Percentiles rank a stretch among this genome's conserved stretches.
These are phyloP conservation scores for Procavia capensis DNA, from an alignment of 2,113 vertebrate genomes.

Conservation along the genomic window DNA sequence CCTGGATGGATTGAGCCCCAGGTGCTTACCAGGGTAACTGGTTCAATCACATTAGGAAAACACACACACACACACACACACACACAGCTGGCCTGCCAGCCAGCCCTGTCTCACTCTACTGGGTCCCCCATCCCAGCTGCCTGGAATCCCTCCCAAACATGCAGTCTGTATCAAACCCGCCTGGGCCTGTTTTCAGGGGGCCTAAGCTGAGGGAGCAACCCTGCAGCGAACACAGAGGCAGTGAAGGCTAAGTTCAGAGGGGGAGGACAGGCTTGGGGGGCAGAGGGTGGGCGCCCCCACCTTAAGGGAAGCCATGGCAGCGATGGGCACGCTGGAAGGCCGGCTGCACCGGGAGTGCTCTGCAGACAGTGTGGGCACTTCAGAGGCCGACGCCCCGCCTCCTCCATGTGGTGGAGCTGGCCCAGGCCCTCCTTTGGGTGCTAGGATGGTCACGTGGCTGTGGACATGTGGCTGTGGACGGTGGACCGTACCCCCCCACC, in stretches of 20 bases:
- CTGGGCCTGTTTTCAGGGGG: neutral
- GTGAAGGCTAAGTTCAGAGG: neutral
- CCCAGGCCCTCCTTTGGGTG: neutral
- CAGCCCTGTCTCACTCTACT: neutral
- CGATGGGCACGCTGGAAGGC: rapidly evolving
- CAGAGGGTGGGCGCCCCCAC: neutral
- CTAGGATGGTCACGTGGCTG: neutral
- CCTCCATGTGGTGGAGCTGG: neutral
- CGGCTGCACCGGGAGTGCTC: no score
- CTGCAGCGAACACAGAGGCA: rapidly evolving
- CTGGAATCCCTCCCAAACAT: neutral
- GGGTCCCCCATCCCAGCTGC: neutral
- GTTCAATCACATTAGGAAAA: neutral
- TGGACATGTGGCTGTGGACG: neutral
- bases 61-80: neutral
- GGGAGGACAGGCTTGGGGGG: neutral
- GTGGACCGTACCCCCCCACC: no score
- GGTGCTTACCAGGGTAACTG: neutral
- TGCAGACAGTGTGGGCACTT: no score
- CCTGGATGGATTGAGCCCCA: neutral
- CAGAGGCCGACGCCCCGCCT: neutral
- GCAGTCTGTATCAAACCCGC: neutral
- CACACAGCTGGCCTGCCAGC: neutral
- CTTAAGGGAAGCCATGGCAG: no score
- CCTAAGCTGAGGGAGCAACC: rapidly evolving